Evolutionary conservation across 2,113 vertebrate genomes (phyloP).

Genomic region (Sylvia atricapilla): DNA sequence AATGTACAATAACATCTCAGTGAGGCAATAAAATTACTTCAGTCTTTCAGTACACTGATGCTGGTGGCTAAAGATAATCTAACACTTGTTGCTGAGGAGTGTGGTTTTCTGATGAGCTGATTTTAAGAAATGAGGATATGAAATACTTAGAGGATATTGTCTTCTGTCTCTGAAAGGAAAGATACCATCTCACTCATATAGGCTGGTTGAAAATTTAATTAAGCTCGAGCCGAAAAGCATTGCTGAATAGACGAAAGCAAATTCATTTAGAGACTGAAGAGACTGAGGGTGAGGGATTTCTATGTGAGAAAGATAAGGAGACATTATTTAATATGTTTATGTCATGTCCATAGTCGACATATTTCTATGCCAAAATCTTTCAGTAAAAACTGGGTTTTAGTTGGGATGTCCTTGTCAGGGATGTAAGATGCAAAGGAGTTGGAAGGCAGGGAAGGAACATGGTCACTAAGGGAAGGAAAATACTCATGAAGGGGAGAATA

Average conservation of each 20-base stretch:
- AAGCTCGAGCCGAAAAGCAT: conserved; percentile 40
- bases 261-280: conserved; percentile 11
- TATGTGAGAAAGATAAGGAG: conserved; percentile 38
- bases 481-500: accelerated
- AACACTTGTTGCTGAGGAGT: conserved; percentile 60
- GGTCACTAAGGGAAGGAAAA: accelerated
- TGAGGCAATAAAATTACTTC: conserved; percentile 9
- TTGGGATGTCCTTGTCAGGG: neutral
- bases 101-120: conserved; percentile 63
- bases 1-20: neutral
- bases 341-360: neutral
- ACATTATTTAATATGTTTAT: conserved; percentile 28
- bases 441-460: neutral
- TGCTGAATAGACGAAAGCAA: conserved; percentile 43
- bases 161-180: conserved; percentile 52
- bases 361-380: neutral
- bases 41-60: neutral
- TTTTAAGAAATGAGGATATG: conserved; percentile 61
- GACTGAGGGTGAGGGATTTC: neutral
- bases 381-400: neutral
- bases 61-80: conserved; percentile 56
- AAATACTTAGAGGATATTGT: conserved; percentile 68
- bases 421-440: neutral
- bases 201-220: conserved; percentile 63
- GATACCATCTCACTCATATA: conserved; percentile 49